Conservation (phyloP, 2,797 vertebrate genomes). For the Myiothlypis chrysogaster region DNA sequence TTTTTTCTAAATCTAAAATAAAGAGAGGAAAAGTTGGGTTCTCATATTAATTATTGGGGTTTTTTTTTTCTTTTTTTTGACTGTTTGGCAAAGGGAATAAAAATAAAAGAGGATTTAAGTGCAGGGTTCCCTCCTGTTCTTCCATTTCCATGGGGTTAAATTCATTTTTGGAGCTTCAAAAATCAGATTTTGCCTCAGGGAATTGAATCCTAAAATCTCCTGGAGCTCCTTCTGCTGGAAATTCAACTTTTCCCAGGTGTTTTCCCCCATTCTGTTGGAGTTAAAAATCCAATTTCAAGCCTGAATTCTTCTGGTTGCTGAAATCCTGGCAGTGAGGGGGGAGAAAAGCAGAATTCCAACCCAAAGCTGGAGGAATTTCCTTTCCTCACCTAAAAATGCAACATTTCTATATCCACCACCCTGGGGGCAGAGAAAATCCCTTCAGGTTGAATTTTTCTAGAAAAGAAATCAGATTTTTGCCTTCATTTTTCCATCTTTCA, state of each 20-base stretch:
- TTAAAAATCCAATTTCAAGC: not conserved
- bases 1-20: constrained; percentile 75
- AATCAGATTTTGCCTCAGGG: not conserved
- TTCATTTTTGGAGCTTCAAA: not conserved
- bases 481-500: not conserved
- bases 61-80: not conserved
- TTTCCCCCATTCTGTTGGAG: not conserved
- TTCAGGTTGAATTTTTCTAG: not conserved
- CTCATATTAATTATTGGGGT: not conserved
- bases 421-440: not conserved
- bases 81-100: not conserved
- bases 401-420: not conserved
- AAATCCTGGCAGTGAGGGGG: not conserved
- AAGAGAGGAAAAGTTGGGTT: constrained; percentile 69
- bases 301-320: not conserved
- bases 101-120: not conserved
- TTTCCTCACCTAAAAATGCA: not conserved
- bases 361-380: not conserved
- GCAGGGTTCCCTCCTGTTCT: not conserved
- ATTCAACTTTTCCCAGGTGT: not conserved
- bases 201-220: not conserved
- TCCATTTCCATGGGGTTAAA: not conserved
- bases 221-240: not conserved
- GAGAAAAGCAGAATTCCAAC: not conserved
- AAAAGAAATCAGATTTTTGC: not conserved